Conservation (phyloP, 2,113 vertebrate species). For the Machaerirhynchus nigripectus region DNA sequence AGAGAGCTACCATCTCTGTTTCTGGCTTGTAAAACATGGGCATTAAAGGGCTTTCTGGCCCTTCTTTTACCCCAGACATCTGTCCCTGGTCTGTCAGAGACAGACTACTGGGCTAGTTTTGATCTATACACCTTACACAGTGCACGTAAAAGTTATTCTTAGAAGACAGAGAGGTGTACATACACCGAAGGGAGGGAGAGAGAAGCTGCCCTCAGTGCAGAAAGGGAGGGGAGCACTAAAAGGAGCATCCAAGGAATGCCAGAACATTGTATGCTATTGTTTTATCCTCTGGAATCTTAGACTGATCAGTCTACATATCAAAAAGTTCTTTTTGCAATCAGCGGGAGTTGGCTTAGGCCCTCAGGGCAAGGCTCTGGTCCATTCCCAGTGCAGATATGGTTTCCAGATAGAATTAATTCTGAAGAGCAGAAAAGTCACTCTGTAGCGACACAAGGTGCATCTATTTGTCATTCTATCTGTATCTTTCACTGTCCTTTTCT, state of each 20-base stretch:
- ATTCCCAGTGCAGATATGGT: neutral
- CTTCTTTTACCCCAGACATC: neutral
- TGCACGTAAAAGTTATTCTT: neutral
- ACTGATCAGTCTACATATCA: neutral
- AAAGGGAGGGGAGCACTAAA: neutral
- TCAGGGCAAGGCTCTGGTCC: neutral
- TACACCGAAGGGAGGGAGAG: neutral
- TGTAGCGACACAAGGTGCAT: neutral
- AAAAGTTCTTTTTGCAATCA: neutral
- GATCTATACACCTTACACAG: neutral
- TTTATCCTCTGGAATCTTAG: neutral
- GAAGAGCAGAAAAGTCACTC: neutral
- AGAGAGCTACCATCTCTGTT: neutral
- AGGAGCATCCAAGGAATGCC: neutral
- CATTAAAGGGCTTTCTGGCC: neutral
- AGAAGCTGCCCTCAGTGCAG: neutral
- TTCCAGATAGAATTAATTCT: slow-evolving; percentile 9
- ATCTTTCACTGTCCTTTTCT: neutral
- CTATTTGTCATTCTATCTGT: slow-evolving; percentile 40
- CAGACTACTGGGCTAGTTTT: neutral
- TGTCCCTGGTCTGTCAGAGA: neutral
- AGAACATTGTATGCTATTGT: neutral
- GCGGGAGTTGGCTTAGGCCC: neutral
- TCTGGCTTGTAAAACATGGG: neutral
- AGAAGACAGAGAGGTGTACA: neutral